These are phyloP conservation scores for Charadrius vociferus DNA, from an alignment of 2,113 vertebrate species.

Conservation along the genomic window DNA sequence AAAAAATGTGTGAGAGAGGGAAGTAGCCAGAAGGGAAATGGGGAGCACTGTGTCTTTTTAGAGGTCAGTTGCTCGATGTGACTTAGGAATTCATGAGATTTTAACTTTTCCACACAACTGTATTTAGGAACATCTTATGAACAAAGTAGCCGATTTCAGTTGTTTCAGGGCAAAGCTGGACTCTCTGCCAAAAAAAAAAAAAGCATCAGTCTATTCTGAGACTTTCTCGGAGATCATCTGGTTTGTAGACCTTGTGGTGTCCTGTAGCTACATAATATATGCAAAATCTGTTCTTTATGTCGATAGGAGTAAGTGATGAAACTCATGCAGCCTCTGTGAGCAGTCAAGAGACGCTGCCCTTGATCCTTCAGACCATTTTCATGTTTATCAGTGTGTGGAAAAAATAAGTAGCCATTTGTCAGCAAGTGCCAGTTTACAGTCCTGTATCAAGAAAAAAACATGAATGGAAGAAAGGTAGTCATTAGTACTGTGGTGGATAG, in stretches of 20 bases:
- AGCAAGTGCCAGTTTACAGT: background rate
- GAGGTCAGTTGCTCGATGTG: background rate
- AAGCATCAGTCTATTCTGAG: background rate
- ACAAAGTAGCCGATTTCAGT: background rate
- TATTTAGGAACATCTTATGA: background rate
- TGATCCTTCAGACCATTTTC: background rate
- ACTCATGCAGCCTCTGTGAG: background rate
- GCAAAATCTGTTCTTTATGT: background rate
- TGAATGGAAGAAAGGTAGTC: background rate
- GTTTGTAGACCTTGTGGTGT: background rate
- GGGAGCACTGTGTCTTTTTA: background rate
- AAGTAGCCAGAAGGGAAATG: background rate
- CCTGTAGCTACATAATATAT: background rate
- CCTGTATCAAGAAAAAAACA: fast-evolving
- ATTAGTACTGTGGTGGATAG: background rate
- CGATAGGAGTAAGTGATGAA: background rate
- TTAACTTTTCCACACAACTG: background rate
- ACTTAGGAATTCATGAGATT: background rate
- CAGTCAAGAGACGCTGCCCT: background rate
- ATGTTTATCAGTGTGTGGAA: background rate
- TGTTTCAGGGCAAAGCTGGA: background rate
- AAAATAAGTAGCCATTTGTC: background rate
- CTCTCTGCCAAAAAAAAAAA: background rate
- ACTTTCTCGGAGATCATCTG: background rate
- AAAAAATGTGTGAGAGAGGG: background rate